Conservation (phyloP, 2,797 vertebrate species). For the Myotis pilosus region DNA sequence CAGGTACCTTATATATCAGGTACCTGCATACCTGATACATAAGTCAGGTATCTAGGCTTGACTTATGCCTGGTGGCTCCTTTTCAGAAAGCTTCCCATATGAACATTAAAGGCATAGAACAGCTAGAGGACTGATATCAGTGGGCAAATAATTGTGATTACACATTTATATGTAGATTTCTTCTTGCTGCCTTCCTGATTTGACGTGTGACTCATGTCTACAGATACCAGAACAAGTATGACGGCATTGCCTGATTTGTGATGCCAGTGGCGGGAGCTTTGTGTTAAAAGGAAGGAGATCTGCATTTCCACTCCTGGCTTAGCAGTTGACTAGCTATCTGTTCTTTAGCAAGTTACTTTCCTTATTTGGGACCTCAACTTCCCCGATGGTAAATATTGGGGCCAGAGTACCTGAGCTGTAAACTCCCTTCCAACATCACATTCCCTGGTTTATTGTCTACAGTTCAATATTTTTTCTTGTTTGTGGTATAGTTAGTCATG, state of each 20-base stretch:
- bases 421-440: not conserved
- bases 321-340: not conserved
- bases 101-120: not conserved
- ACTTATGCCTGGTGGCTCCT: not conserved
- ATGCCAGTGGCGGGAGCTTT: not conserved
- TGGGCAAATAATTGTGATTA: not conserved
- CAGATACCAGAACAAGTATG: not conserved
- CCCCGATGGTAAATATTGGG: not conserved
- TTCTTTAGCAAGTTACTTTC: not conserved
- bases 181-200: not conserved
- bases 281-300: not conserved
- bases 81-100: not conserved
- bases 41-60: not conserved
- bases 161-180: not conserved
- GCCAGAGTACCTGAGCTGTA: not conserved
- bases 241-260: not conserved
- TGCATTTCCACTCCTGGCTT: not conserved
- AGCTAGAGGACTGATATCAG: not conserved
- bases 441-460: not conserved
- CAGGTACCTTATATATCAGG: too few relatives aligned
- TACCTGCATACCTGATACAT: too few relatives aligned
- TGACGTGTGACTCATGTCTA: not conserved
- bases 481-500: not conserved
- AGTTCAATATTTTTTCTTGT: not conserved
- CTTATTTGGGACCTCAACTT: not conserved